phyloP scores from a whole-genome alignment of 2,113 vertebrate genomes.

The Eubucco bourcierii region DNA sequence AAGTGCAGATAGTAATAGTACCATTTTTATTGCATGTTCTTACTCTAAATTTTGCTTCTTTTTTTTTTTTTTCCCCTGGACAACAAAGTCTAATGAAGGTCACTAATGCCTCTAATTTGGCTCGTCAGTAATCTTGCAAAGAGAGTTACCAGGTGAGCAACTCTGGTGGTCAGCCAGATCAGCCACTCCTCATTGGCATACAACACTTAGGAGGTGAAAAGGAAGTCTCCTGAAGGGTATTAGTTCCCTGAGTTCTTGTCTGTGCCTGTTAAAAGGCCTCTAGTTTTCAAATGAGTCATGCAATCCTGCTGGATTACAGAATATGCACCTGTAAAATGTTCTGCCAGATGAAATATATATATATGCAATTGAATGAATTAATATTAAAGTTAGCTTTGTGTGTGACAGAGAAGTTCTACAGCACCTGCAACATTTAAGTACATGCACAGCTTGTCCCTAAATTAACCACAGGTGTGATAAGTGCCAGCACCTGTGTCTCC shows the following conservation, averaged over 20 bases:
- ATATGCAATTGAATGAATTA: background rate
- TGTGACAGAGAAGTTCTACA: background rate
- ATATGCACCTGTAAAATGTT: background rate
- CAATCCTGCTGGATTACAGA: background rate
- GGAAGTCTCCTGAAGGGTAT: background rate
- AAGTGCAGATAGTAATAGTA: background rate
- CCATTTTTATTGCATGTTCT: background rate
- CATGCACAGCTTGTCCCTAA: background rate
- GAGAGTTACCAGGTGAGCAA: background rate
- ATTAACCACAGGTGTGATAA: background rate
- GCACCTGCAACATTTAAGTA: background rate
- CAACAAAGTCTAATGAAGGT: background rate
- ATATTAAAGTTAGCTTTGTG: background rate
- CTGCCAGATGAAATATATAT: background rate
- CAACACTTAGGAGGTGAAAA: background rate
- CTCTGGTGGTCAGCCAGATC: background rate
- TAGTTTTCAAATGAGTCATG: background rate
- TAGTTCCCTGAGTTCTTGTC: background rate
- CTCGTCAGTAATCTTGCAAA: background rate
- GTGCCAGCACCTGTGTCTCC: background rate
- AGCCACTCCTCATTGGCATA: background rate
- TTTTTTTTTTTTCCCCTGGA: background rate
- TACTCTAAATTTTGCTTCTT: background rate
- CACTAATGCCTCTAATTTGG: background rate
- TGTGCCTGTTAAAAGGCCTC: background rate